Evolutionary conservation across 2,113 vertebrate genomes (phyloP), one percentile per base, ranked within the genome.

Genomic region (Odontesthes bonariensis): DNA sequence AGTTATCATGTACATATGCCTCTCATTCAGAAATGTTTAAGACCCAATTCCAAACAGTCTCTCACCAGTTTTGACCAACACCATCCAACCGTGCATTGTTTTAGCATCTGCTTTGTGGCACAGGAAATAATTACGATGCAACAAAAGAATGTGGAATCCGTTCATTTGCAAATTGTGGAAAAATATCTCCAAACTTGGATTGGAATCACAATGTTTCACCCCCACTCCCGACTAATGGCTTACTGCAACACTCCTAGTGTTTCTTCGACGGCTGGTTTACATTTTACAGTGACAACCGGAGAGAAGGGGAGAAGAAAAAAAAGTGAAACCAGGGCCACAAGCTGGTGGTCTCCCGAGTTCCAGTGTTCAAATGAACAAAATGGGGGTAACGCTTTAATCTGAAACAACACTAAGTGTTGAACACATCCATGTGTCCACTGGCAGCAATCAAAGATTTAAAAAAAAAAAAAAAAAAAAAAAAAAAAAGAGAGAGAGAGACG

Each of bases 131-230:
- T 86, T 86, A 80, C 82, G 82, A 75, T 49, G 64, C 69, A 83
- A 83, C 83, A 84, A 61, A 88, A 87, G 81, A 90, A 92, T 83
- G 79, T 80, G 85, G 3, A 79, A 73, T 87, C 87, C 73, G 67
- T 84, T 90, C 72, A 73, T 88, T 89, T 73, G 62, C 58, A 74
- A 84, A 83, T 88, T 70, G 68, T 78, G 92, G 91, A 93, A 93
- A 27, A 93, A 92, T 86, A 85, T 86, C 64, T 81, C 85, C 91
- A 81, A 92, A 60, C 58, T 75, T 88, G 89, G 89, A 86, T 8
- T 27, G 52, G 73, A 72, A 72, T 89, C 81, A 87, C 81, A 84
- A 88, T 73, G 79, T 90, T 91, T 80, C 83, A 85, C 78, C 76
- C 70, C 46, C 46, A 7, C 46, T 19, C 46, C 17, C 67, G 33